A percentile compares a stretch with the other conserved stretches of the same genome.
Conservation (phyloP, 1,140 invertebrate genomes). For the Drosophila pseudoananassae region DNA sequence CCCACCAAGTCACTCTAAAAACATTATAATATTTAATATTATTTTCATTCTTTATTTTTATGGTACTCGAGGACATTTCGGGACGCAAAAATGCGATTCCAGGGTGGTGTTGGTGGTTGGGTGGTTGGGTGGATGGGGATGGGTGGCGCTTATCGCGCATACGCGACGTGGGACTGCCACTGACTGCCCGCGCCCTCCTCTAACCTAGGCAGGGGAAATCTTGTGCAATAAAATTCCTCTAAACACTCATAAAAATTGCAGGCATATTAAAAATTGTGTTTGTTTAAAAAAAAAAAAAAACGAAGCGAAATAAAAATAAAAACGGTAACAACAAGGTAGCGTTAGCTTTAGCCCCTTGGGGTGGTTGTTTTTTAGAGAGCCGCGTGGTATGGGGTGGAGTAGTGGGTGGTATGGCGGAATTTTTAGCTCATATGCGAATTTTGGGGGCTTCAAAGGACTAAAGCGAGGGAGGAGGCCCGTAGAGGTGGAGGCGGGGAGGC, state of each 20-base stretch:
- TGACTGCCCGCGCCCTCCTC: too few relatives aligned
- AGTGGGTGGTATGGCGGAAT: slow-evolving; percentile 28
- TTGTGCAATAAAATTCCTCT: slow-evolving; percentile 84
- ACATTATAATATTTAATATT: slow-evolving; percentile 77
- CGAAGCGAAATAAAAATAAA: slow-evolving; percentile 48
- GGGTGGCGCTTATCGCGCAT: slow-evolving; percentile 69
- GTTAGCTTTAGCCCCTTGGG: slow-evolving; percentile 25
- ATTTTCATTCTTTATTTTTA: slow-evolving; percentile 80
- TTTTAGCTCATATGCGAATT: slow-evolving; percentile 76
- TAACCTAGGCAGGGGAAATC: slow-evolving; percentile 68
- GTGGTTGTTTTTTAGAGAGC: background rate
- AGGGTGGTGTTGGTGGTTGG: slow-evolving; percentile 4
- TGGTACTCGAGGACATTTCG: slow-evolving; percentile 74
- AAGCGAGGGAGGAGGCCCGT: background rate
- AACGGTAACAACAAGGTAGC: slow-evolving; percentile 42
- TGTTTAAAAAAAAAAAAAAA: slow-evolving; percentile 65
- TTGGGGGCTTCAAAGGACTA: slow-evolving; percentile 42
- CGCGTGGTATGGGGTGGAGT: background rate
- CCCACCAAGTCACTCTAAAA: slow-evolving; percentile 14
- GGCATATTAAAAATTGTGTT: slow-evolving; percentile 84
- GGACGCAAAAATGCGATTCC: slow-evolving; percentile 51
- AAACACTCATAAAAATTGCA: slow-evolving; percentile 84
- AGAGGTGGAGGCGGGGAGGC: slow-evolving; percentile 15
- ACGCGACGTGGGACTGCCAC: slow-evolving; percentile 60
- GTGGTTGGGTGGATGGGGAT: background rate